phyloP scores from a whole-genome alignment of 1,140 invertebrate genomes.

The Drosophila rhopaloa region DNA sequence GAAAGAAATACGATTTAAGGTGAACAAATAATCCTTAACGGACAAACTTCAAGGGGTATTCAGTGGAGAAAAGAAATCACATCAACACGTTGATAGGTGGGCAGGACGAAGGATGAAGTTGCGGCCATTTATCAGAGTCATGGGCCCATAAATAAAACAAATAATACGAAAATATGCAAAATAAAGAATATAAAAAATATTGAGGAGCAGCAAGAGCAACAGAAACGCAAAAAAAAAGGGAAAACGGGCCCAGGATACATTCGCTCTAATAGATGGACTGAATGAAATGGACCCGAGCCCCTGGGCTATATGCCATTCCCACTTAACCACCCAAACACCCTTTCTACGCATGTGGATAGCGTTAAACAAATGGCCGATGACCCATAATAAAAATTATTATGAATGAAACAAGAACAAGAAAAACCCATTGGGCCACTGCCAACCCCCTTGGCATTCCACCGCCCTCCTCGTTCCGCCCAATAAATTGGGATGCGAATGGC shows the following conservation, averaged over 20 bases:
- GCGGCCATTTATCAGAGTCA: constrained; percentile 74
- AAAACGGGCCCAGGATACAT: constrained; percentile 58
- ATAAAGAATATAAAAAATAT: constrained; percentile 65
- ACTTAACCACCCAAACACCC: constrained; percentile 24
- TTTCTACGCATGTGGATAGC: constrained; percentile 45
- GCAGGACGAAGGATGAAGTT: constrained; percentile 42
- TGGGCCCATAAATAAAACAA: constrained; percentile 79
- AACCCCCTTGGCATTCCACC: constrained; percentile 2
- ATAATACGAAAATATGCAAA: constrained; percentile 81
- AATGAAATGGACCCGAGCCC: constrained; percentile 64
- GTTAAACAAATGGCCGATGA: constrained; percentile 82
- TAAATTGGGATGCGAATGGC: constrained; percentile 34
- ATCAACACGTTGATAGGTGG: constrained; percentile 75
- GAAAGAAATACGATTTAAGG: too few relatives aligned
- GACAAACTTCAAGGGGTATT: constrained; percentile 16
- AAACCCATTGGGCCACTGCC: constrained; percentile 65
- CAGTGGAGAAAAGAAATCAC: constrained; percentile 56
- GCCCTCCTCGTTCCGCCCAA: constrained; percentile 11
- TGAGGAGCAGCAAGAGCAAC: constrained; percentile 3
- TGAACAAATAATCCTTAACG: background rate
- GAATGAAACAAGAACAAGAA: constrained; percentile 75
- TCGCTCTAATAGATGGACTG: constrained; percentile 76
- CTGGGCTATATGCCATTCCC: constrained; percentile 19
- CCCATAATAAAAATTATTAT: constrained; percentile 83
- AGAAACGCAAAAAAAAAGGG: constrained; percentile 39